phyloP scores from a whole-genome alignment of 2,113 vertebrate genomes.

The Pelmatolapia mariae region DNA sequence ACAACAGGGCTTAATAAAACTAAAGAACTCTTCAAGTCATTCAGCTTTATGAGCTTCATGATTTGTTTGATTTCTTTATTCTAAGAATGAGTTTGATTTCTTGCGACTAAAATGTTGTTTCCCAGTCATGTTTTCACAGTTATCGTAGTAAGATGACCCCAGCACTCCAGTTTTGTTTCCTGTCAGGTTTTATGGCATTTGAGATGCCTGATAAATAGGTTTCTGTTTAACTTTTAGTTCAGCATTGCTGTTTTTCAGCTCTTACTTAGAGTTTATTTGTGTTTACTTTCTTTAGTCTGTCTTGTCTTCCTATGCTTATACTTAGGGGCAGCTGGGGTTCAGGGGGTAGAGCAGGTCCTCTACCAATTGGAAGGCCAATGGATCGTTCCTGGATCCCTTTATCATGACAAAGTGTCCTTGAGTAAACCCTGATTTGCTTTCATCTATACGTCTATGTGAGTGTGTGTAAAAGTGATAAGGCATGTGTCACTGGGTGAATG shows the following conservation, averaged over 20 bases:
- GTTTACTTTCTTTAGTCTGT: background rate
- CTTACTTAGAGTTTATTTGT: background rate
- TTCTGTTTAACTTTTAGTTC: background rate
- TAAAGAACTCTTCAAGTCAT: background rate
- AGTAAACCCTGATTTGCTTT: background rate
- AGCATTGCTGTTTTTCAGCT: background rate
- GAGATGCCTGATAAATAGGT: background rate
- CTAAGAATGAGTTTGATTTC: background rate
- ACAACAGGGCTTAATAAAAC: background rate
- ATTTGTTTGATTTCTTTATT: background rate
- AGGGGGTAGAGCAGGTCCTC: background rate
- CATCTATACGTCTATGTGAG: background rate
- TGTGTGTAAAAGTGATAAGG: background rate
- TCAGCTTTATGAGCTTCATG: background rate
- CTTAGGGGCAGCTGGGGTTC: background rate
- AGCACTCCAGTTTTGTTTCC: background rate
- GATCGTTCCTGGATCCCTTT: background rate
- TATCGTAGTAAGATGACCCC: fast-evolving
- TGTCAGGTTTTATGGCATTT: background rate
- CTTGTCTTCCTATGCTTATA: background rate
- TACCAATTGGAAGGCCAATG: background rate
- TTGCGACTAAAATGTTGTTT: background rate
- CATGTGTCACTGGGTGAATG: background rate
- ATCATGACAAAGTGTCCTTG: background rate
- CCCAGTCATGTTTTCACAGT: background rate